These are phyloP conservation scores for Danio rerio DNA, from an alignment of 2,113 vertebrate genomes.

Conservation along the genomic window GRCz12tu NC_133190.1:32233001-32233500, in stretches of 20 bases:
- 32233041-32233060: neutral
- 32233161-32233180: neutral
- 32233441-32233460: too few species aligned
- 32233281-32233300: neutral
- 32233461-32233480: too few species aligned
- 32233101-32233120: constrained; percentile 36
- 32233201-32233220: neutral
- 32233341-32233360: neutral
- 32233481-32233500: too few species aligned
- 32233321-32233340: neutral
- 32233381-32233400: too few species aligned
- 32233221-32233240: neutral
- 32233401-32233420: too few species aligned
- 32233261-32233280: neutral
- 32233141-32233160: neutral
- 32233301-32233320: neutral
- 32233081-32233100: constrained; percentile 56
- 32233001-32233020: neutral
- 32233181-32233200: neutral
- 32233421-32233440: too few species aligned
- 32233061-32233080: constrained; percentile 44
- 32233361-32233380: too few species aligned
- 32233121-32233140: neutral
- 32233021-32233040: neutral
- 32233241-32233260: neutral